Percentiles rank a stretch among this genome's conserved stretches.
These are phyloP conservation scores for Silurus glanis DNA, from an alignment of 2,113 vertebrate species.

Conservation along the genomic window DNA sequence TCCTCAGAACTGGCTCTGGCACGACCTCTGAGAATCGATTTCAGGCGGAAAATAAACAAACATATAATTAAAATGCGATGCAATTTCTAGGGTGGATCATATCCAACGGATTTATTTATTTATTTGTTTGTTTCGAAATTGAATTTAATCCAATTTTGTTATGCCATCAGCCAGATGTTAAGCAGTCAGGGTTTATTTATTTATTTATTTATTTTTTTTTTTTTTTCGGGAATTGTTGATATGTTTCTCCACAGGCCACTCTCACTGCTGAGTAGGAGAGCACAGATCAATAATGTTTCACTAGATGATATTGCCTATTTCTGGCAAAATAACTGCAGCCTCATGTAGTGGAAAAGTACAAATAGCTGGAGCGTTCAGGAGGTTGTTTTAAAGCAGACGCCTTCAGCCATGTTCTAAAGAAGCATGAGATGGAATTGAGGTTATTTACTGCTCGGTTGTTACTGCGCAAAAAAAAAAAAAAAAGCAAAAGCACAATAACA, in stretches of 20 bases:
- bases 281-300: conserved; percentile 33
- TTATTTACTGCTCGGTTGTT: conserved; percentile 19
- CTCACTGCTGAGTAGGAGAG: conserved; percentile 13
- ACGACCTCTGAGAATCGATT: not conserved
- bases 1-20: conserved; percentile 21
- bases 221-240: not conserved
- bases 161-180: conserved; percentile 32
- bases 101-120: not conserved
- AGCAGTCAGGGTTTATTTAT: not conserved
- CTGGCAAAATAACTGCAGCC: conserved; percentile 19
- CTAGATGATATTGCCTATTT: conserved; percentile 8
- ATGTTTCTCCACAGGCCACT: conserved; percentile 5
- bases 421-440: conserved; percentile 8
- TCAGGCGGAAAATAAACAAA: not conserved
- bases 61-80: not conserved
- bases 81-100: not conserved
- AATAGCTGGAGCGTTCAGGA: not conserved
- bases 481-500: not conserved
- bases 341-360: conserved; percentile 23
- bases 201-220: not conserved
- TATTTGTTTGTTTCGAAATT: not conserved
- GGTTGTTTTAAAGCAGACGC: not conserved
- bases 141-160: conserved; percentile 6
- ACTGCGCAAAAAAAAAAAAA: not conserved
- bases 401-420: conserved; percentile 25